Percentiles rank a stretch among this genome's conserved stretches.
Conservation (phyloP, 2,888 invertebrate genomes). For the Dryocosmus kuriphilus region DNA sequence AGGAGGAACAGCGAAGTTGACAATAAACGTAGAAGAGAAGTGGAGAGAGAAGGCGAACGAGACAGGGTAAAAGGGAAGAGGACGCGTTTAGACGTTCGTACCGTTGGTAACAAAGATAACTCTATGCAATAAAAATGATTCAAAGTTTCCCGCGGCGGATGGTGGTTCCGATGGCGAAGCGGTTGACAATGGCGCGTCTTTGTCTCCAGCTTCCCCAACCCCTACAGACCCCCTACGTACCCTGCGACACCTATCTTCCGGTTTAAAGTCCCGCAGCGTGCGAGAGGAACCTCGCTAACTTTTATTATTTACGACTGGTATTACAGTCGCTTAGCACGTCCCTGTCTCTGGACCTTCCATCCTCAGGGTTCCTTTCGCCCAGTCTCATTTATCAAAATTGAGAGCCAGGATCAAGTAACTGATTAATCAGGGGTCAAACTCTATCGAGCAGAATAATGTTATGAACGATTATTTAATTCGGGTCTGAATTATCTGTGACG, state of each 20-base stretch:
- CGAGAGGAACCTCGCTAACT: constrained; percentile 77
- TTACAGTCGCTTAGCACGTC: constrained; percentile 68
- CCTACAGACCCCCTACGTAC: constrained; percentile 65
- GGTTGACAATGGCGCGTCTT: constrained; percentile 77
- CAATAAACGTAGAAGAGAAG: constrained; percentile 58
- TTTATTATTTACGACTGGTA: constrained; percentile 78
- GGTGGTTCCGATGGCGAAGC: constrained; percentile 74
- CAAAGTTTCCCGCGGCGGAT: constrained; percentile 78
- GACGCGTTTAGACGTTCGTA: constrained; percentile 76
- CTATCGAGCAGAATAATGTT: no score
- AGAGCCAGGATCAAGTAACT: no score
- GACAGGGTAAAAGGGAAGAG: constrained; percentile 68
- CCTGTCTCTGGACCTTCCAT: constrained; percentile 47
- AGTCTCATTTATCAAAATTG: neutral
- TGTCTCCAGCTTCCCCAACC: constrained; percentile 76
- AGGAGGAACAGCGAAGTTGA: constrained; percentile 61
- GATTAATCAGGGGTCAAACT: no score
- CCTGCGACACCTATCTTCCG: constrained; percentile 78
- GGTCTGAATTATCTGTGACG: neutral
- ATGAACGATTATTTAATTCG: no score
- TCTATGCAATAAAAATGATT: constrained; percentile 78
- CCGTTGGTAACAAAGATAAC: constrained; percentile 78
- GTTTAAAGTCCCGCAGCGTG: constrained; percentile 76
- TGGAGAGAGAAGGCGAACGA: constrained; percentile 62
- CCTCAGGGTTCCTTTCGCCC: neutral